Base-by-base conservation (phyloP, 2,797 vertebrate genomes). In the Scleropages formosus region DNA sequence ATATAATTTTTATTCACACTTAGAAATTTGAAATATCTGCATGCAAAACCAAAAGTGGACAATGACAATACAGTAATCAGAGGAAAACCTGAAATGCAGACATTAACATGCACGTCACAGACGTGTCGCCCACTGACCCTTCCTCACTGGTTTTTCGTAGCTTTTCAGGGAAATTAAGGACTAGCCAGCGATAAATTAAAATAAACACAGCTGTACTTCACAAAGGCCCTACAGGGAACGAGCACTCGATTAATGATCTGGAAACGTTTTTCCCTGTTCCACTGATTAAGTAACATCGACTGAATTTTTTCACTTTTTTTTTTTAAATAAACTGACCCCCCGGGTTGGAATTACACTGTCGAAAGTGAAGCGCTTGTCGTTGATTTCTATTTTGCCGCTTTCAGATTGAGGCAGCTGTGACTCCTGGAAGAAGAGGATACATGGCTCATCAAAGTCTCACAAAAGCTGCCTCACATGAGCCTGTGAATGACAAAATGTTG, bases 211-310 rank as follows among this genome's bases (percentile, higher is more conserved):
- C 92, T 90, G 72, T 87, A 90, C 89, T 88, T 90, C 90, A 92
- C 92, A 91, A 91, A 92, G 93, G 86, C 89, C 92, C 93, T 90
- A 91, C 91, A 90, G 91, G 91, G 93, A 90, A 89, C 89, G 87
- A 90, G 89, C 90, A 90, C 89, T 91, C 92, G 93, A 95, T 94
- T 96, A 96, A 95, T 96, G 95, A 96, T 93, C 93, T 94, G 93
- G 93, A 97, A 84, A 96, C 92, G 90, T 92, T 91, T 93, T 95
- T 93, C 92, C 93, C 93, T 95, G 96, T 96, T 97, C 95, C 94
- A 93, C 92, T 96, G 95, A 96, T 97, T 95, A 95, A 96, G 95
- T 95, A 94, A 96, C 95, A 95, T 91, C 94, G 93, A 96, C 93
- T 94, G 89, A 89, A 95, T 95, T 95, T 96, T 95, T 94, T 94